These are phyloP conservation scores for Lottia scabra DNA, from an alignment of 2,888 invertebrate genomes.

Conservation along the genomic window DNA sequence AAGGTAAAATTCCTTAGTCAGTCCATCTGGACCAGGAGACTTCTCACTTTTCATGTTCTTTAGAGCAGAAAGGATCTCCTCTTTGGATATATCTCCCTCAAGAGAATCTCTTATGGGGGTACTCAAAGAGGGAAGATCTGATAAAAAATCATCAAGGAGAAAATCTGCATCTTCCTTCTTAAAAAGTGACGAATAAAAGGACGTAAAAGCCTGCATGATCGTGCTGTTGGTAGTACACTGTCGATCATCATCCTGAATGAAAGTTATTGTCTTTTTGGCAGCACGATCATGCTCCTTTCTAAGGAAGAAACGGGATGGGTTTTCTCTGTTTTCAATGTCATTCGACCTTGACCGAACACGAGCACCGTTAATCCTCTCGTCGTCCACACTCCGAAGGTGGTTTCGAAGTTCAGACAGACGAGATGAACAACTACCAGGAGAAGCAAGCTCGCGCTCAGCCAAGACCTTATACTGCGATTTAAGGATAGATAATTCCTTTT, in stretches of 20 bases:
- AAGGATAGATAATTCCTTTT: background rate
- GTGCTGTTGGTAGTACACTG: background rate
- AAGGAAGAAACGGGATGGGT: conserved; percentile 14
- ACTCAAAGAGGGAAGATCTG: background rate
- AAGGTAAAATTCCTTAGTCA: conserved; percentile 34
- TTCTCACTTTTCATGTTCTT: conserved; percentile 26
- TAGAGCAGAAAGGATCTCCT: conserved; percentile 11
- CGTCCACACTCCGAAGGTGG: conserved; percentile 1
- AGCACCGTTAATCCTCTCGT: background rate
- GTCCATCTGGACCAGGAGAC: conserved; percentile 36
- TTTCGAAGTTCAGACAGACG: background rate
- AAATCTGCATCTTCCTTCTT: conserved; percentile 12
- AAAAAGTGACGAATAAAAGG: conserved; percentile 9
- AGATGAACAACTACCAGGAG: conserved; percentile 3
- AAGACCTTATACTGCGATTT: background rate
- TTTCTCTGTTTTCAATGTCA: conserved; percentile 7
- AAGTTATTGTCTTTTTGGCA: conserved; percentile 8
- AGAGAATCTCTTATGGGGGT: background rate
- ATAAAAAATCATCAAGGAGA: background rate
- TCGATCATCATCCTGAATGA: background rate
- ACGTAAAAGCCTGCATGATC: conserved; percentile 6
- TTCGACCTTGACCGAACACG: conserved; percentile 14
- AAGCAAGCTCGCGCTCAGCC: background rate
- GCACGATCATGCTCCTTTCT: conserved; percentile 13
- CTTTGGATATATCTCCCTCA: conserved; percentile 4